Percentiles rank a stretch among this genome's conserved stretches.
Evolutionary conservation across 2,113 vertebrate species (phyloP).

Genomic region (Circaetus gallicus): DNA sequence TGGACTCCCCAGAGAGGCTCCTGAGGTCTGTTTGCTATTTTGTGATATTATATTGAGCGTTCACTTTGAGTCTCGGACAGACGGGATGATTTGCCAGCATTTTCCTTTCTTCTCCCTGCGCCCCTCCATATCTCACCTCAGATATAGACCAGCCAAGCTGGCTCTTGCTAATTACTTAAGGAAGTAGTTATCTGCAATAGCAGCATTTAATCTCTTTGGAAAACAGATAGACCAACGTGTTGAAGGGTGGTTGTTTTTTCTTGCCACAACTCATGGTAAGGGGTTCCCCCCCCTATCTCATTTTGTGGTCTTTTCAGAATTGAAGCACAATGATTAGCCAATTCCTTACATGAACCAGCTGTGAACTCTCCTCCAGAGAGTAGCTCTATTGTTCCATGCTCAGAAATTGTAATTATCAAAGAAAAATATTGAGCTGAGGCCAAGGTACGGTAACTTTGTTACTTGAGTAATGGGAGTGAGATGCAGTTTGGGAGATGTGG

Average conservation of each 20-base stretch:
- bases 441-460: conserved; percentile 5
- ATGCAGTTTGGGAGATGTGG: not conserved
- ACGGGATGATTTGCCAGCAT: not conserved
- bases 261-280: not conserved
- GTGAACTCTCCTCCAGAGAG: not conserved
- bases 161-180: not conserved
- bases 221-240: not conserved
- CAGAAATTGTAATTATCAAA: conserved; percentile 30
- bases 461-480: not conserved
- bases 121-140: not conserved
- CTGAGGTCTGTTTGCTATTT: not conserved
- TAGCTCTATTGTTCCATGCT: not conserved
- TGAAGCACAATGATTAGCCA: not conserved
- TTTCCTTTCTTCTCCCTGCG: not conserved
- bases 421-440: not conserved
- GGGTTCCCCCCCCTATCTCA: not conserved
- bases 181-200: not conserved
- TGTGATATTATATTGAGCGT: not conserved
- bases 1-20: not conserved
- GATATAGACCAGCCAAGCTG: not conserved
- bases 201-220: not conserved
- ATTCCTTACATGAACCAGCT: conserved; percentile 31
- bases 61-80: not conserved
- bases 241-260: not conserved
- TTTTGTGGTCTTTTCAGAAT: not conserved